phyloP scores from a whole-genome alignment of 1,140 invertebrate genomes.

The Drosophila murphyi region DNA sequence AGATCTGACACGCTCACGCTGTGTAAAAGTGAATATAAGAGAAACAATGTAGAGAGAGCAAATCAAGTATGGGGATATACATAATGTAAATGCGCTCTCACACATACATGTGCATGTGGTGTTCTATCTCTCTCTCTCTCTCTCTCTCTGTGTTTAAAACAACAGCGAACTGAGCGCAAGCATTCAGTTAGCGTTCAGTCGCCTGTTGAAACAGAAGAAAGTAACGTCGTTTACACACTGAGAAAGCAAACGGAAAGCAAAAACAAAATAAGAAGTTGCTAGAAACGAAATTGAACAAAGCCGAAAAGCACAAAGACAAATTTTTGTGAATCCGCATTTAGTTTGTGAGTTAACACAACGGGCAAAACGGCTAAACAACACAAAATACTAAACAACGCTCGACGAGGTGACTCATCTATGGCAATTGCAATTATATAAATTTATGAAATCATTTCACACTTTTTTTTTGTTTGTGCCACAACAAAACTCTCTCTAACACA shows the following conservation, averaged over 20 bases:
- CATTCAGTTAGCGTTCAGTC: conserved; percentile 48
- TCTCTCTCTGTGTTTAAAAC: conserved; percentile 13
- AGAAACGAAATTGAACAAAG: conserved; percentile 39
- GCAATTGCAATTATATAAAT: conserved; percentile 65
- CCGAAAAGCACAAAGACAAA: conserved; percentile 5
- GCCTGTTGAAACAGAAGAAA: conserved; percentile 19
- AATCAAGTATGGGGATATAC: conserved; percentile 11
- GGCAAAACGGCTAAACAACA: conserved; percentile 59
- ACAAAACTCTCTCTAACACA: neutral
- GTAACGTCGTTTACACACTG: neutral
- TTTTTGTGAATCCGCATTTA: conserved; percentile 10
- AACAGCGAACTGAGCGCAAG: conserved; percentile 10
- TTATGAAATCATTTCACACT: conserved; percentile 46
- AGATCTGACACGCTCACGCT: too few relatives aligned
- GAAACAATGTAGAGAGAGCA: conserved; percentile 16
- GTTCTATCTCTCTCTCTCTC: neutral
- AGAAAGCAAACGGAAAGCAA: neutral
- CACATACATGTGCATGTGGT: neutral
- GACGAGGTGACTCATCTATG: conserved; percentile 68
- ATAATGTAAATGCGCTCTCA: neutral
- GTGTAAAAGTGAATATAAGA: neutral
- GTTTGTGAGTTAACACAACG: conserved; percentile 19
- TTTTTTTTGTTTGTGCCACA: conserved; percentile 6
- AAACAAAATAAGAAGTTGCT: neutral
- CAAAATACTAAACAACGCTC: conserved; percentile 23